Conservation (phyloP, 2,888 invertebrate species). For the Sesamia inferens region DNA sequence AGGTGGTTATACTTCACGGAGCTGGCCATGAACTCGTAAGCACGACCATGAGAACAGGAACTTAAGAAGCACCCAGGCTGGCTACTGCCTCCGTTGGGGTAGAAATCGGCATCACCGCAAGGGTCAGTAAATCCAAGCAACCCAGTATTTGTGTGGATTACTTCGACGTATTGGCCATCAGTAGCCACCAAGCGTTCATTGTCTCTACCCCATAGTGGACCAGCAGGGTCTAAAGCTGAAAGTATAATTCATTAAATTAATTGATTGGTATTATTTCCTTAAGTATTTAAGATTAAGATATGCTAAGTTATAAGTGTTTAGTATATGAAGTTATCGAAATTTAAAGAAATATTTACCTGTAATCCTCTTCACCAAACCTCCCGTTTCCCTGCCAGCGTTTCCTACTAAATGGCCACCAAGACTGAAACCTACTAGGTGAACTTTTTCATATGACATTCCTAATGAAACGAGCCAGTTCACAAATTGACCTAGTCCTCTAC, state of each 20-base stretch:
- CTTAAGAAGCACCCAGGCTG: constrained; percentile 80
- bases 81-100: constrained; percentile 77
- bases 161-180: constrained; percentile 82
- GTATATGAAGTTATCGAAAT: not conserved
- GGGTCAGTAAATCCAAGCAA: constrained; percentile 72
- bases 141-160: constrained; percentile 81
- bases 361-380: constrained; percentile 73
- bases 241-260: not conserved
- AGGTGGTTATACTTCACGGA: constrained; percentile 75
- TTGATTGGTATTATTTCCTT: not conserved
- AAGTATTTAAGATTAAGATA: not conserved
- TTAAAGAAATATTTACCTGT: constrained; percentile 72
- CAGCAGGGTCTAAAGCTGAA: constrained; percentile 83
- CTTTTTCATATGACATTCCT: constrained; percentile 71
- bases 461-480: constrained; percentile 71
- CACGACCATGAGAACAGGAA: constrained; percentile 78
- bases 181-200: constrained; percentile 67
- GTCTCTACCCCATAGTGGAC: constrained; percentile 77
- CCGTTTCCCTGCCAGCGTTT: constrained; percentile 76
- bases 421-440: constrained; percentile 85
- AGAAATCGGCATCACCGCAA: constrained; percentile 81
- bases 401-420: constrained; percentile 85
- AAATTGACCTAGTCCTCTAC: constrained; percentile 73
- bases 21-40: constrained; percentile 77
- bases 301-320: not conserved